Base-by-base conservation (phyloP, 2,888 invertebrate species). In the Drosophila mulleri region DNA sequence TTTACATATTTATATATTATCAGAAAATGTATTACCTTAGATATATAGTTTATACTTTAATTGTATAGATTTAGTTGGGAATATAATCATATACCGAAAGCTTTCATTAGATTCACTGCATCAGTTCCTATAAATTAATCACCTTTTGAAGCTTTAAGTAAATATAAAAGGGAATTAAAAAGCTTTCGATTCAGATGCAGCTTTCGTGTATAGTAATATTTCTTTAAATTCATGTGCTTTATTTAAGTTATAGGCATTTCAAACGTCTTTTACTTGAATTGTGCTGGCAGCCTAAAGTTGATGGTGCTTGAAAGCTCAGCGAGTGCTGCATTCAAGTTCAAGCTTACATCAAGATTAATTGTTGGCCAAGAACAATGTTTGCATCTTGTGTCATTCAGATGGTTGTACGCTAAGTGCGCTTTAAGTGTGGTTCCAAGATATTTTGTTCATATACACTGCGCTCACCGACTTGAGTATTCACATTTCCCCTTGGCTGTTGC, bases 401-500 rank as follows among this genome's bases (percentile, higher is more conserved):
- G 66, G 63, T 60, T 67, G 69, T 59, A 58, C 62, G 69, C 63
- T 72, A 77, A 57, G 64, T 77, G 64, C 73, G 78, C 89, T 86
- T 84, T 75, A 88, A 84, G 89, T 88, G 72, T 60, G 69, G 74
- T 88, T 75, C 78, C 74, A 78, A 84, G 89, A 88, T 86, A 74
- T 81, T 85, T 80, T 72, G 67, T 78, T 80, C 87, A 75, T 80
- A 80, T 83, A 75, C 73, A 69, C 65, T 62, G 65, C 63, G 63
- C 66, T 66, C 59, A 50, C 65, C 45, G 79, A 80, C 89, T 89
- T 82, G 88, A 88, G 88, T 77, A 86, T 89, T 89, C 85, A 71
- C 76, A 88, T 85, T 88, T 88, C 75, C 79, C 90, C 72, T 78
- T 73, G 72, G 88, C 72, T 72, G 72, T 63, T 65, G 73, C 11